Evolutionary conservation across 2,113 vertebrate species (phyloP).

Genomic region (Mesocricetus auratus): DNA sequence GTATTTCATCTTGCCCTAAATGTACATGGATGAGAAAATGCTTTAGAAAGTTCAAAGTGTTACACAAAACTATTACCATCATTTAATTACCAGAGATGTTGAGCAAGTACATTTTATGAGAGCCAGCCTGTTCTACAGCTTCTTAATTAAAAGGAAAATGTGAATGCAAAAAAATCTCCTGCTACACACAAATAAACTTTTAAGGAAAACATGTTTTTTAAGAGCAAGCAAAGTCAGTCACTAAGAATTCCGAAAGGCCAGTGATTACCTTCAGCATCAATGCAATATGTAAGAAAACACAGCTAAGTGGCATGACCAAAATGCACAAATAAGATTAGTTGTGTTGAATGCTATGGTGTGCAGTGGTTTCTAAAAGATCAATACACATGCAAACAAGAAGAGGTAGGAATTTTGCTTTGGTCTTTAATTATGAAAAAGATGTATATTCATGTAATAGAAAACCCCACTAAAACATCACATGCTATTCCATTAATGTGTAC

Average conservation of each 20-base stretch:
- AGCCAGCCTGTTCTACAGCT: not conserved
- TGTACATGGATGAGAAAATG: slow-evolving; percentile 7
- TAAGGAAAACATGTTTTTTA: not conserved
- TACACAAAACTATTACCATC: slow-evolving; percentile 41
- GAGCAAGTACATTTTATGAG: slow-evolving; percentile 41
- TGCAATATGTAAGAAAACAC: not conserved
- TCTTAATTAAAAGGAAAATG: slow-evolving; percentile 56
- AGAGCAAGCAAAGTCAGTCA: not conserved
- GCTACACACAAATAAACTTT: not conserved
- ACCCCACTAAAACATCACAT: not conserved
- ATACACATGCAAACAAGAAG: not conserved
- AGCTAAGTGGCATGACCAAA: not conserved
- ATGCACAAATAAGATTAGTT: not conserved
- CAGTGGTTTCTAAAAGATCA: slow-evolving; percentile 7
- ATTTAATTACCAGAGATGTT: slow-evolving; percentile 44
- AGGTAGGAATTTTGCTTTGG: not conserved
- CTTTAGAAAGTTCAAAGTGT: slow-evolving; percentile 54
- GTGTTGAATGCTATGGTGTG: not conserved
- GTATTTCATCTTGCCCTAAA: slow-evolving; percentile 54
- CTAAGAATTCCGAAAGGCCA: not conserved
- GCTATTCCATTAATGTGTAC: not conserved
- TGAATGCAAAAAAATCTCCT: slow-evolving; percentile 32
- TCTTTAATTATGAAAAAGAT: slow-evolving; percentile 18
- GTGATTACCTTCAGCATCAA: slow-evolving; percentile 16
- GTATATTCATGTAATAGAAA: not conserved